phyloP scores from a whole-genome alignment of 2,113 vertebrate species.

The Rhineura floridana region DNA sequence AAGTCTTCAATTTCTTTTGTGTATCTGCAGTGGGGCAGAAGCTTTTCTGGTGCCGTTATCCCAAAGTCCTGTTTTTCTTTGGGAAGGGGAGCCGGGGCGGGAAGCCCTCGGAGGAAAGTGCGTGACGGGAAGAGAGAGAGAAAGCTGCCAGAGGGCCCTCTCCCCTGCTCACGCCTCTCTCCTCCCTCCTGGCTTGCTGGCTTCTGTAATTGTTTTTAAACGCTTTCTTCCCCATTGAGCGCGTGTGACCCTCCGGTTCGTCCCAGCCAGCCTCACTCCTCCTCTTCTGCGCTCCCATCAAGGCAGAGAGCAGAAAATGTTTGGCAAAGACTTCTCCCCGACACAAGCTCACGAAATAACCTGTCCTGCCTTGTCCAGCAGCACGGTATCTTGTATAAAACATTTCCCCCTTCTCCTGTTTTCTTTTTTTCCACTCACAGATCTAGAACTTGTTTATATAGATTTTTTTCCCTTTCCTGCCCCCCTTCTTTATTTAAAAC shows the following conservation, averaged over 20 bases:
- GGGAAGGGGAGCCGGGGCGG: constrained; percentile 66
- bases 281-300: constrained; percentile 28
- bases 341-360: constrained; percentile 44
- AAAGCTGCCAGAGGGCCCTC: constrained; percentile 58
- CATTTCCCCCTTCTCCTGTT: constrained; percentile 49
- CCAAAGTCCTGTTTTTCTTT: constrained; percentile 84
- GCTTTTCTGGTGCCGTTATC: constrained; percentile 83
- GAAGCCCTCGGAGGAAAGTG: constrained; percentile 72
- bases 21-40: constrained; percentile 94
- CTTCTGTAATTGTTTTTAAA: constrained; percentile 69
- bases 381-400: constrained; percentile 69
- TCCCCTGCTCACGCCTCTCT: constrained; percentile 31
- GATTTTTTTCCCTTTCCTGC: constrained; percentile 74
- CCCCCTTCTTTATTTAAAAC: constrained; percentile 91
- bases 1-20: constrained; percentile 99
- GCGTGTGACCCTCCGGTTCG: constrained; percentile 31
- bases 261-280: constrained; percentile 30
- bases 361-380: constrained; percentile 55
- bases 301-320: constrained; percentile 36
- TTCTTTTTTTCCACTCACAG: constrained; percentile 42
- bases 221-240: constrained; percentile 35
- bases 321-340: constrained; percentile 55
- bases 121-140: constrained; percentile 48
- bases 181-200: constrained; percentile 48
- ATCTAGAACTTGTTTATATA: constrained; percentile 94